A percentile compares a stretch with the other conserved stretches of the same genome.
Evolutionary conservation across 2,797 vertebrate species (phyloP).

Genomic region (Margarornis squamiger): DNA sequence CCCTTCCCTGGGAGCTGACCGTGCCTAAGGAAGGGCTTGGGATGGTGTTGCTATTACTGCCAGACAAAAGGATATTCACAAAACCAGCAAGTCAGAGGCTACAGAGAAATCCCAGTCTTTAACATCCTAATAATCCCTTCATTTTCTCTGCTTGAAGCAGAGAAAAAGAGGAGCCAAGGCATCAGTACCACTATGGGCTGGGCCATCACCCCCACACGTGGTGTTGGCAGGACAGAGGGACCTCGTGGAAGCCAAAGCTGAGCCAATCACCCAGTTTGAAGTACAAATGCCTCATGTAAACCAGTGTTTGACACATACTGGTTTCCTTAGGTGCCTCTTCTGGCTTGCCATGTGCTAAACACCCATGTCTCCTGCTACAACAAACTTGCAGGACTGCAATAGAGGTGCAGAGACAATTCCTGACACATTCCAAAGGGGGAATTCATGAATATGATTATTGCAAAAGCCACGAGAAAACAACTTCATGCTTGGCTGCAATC

Average conservation of each 20-base stretch:
- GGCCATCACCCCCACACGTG: neutral
- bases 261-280: neutral
- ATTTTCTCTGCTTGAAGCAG: accelerated
- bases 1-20: neutral
- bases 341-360: too few species aligned
- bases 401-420: too few species aligned
- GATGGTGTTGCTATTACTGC: neutral
- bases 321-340: neutral
- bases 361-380: too few species aligned
- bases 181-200: accelerated
- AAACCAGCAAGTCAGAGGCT: neutral
- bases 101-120: accelerated
- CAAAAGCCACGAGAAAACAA: too few species aligned
- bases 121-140: too few species aligned
- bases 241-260: accelerated
- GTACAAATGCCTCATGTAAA: accelerated
- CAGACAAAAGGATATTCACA: neutral
- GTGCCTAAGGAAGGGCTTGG: neutral
- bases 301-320: accelerated
- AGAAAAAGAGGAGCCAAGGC: neutral
- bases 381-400: too few species aligned
- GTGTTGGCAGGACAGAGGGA: neutral
- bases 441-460: too few species aligned
- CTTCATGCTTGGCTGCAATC: too few species aligned
- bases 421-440: too few species aligned